Percentiles rank a stretch among this genome's conserved stretches.
Evolutionary conservation across 2,113 vertebrate species (phyloP).

Genomic region (Meriones unguiculatus): DNA sequence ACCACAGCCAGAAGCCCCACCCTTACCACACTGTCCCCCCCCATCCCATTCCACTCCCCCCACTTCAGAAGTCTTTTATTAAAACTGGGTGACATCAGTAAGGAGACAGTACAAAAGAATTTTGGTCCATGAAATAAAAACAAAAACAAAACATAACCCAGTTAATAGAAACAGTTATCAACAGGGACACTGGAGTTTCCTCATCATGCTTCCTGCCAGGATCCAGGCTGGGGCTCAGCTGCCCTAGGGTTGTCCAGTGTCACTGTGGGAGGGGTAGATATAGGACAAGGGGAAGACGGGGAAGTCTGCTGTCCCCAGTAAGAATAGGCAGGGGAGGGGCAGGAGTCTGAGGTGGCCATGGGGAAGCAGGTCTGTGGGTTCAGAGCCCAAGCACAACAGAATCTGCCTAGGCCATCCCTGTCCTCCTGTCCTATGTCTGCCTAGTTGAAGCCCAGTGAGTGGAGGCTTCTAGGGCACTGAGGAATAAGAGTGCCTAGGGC

Average conservation of each 20-base stretch:
- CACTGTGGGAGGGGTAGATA: constrained; percentile 53
- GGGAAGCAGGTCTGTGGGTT: constrained; percentile 78
- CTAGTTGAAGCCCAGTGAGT: no score
- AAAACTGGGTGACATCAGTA: constrained; percentile 89
- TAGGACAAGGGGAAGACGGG: constrained; percentile 2
- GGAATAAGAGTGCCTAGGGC: no score
- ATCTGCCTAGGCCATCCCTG: neutral
- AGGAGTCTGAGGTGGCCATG: constrained; percentile 81
- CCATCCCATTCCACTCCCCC: no score
- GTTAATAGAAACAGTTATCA: constrained; percentile 88
- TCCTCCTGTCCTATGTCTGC: no score
- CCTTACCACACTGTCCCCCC: no score
- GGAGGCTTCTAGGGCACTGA: no score
- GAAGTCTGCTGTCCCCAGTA: constrained; percentile 43
- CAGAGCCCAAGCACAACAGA: constrained; percentile 60
- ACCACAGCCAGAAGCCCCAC: neutral
- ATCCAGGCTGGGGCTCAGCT: constrained; percentile 73
- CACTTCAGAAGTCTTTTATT: constrained; percentile 90
- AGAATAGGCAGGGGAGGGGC: constrained; percentile 42
- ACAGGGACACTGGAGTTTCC: constrained; percentile 83
- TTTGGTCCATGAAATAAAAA: constrained; percentile 89
- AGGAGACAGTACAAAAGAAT: constrained; percentile 91
- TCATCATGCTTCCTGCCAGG: constrained; percentile 77
- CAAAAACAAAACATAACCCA: constrained; percentile 65
- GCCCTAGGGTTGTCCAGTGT: constrained; percentile 72